Percentiles rank a stretch among this genome's conserved stretches.
phyloP scores from a whole-genome alignment of 2,888 invertebrate species.

The Ophraella communa region DNA sequence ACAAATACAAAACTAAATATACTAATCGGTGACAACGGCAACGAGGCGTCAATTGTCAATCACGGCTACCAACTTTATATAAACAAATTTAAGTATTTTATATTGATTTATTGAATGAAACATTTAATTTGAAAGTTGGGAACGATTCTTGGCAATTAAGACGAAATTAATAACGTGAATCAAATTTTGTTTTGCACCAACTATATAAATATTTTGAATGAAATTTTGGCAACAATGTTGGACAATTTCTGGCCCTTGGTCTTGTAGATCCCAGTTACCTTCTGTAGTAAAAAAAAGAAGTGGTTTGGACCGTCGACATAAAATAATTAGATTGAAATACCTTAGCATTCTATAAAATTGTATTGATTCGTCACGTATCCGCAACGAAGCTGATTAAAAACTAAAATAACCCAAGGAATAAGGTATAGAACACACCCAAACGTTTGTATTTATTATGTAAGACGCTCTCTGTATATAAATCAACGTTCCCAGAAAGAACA shows the following conservation, averaged over 20 bases:
- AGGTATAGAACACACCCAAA: slow-evolving; percentile 5
- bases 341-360: slow-evolving; percentile 18
- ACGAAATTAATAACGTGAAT: too few relatives aligned
- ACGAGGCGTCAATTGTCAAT: too few relatives aligned
- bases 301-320: slow-evolving; percentile 14
- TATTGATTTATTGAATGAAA: too few relatives aligned
- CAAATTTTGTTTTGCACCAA: background rate
- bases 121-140: too few relatives aligned
- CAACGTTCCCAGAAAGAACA: background rate
- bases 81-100: too few relatives aligned
- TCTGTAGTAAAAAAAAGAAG: slow-evolving; percentile 17
- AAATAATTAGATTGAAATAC: slow-evolving; percentile 21
- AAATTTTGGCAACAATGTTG: background rate
- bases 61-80: too few relatives aligned
- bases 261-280: background rate
- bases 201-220: background rate
- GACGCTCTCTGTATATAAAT: background rate
- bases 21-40: too few relatives aligned
- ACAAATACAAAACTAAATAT: too few relatives aligned
- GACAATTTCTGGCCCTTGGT: slow-evolving; percentile 1
- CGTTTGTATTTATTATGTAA: background rate
- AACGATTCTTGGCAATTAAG: too few relatives aligned
- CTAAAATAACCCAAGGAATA: background rate
- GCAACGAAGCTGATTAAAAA: slow-evolving; percentile 15
- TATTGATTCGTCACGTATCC: slow-evolving; percentile 24